Conservation (phyloP, 2,113 vertebrate genomes). For the Collichthys lucidus region DNA sequence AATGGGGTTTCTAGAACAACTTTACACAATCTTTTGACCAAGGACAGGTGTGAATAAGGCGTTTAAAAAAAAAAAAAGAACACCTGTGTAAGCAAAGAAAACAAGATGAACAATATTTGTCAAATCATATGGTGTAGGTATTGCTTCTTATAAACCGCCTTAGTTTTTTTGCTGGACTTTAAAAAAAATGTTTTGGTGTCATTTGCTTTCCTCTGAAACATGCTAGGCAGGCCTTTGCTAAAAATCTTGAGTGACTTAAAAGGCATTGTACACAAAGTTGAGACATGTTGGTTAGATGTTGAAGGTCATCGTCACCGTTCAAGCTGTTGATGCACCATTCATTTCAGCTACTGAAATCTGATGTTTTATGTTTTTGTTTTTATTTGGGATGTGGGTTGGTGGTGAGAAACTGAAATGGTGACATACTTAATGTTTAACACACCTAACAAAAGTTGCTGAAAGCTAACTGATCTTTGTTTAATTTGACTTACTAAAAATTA, state of each 20-base stretch:
- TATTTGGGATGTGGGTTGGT: constrained; percentile 72
- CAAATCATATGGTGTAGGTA: constrained; percentile 89
- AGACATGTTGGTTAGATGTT: constrained; percentile 77
- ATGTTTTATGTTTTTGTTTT: constrained; percentile 69
- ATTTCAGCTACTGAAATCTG: constrained; percentile 89
- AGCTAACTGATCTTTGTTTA: constrained; percentile 74
- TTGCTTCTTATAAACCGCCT: constrained; percentile 88
- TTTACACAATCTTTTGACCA: constrained; percentile 80
- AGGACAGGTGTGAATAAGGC: constrained; percentile 77
- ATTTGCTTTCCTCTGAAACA: constrained; percentile 91
- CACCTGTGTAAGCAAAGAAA: constrained; percentile 75
- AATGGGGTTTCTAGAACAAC: constrained; percentile 85
- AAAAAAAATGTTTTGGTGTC: constrained; percentile 84
- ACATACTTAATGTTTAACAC: constrained; percentile 73
- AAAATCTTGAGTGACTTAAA: constrained; percentile 85
- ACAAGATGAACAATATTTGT: constrained; percentile 83
- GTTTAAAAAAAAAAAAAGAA: constrained; percentile 35
- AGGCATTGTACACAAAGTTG: constrained; percentile 83
- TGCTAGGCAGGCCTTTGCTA: constrained; percentile 82
- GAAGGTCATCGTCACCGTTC: constrained; percentile 83
- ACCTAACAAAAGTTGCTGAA: constrained; percentile 72
- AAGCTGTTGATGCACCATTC: constrained; percentile 89
- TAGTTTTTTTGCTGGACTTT: constrained; percentile 89
- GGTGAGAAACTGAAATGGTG: constrained; percentile 64
- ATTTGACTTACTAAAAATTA: constrained; percentile 86